phyloP scores from a whole-genome alignment of 1,140 invertebrate genomes.

The Elymnias hypermnestra region DNA sequence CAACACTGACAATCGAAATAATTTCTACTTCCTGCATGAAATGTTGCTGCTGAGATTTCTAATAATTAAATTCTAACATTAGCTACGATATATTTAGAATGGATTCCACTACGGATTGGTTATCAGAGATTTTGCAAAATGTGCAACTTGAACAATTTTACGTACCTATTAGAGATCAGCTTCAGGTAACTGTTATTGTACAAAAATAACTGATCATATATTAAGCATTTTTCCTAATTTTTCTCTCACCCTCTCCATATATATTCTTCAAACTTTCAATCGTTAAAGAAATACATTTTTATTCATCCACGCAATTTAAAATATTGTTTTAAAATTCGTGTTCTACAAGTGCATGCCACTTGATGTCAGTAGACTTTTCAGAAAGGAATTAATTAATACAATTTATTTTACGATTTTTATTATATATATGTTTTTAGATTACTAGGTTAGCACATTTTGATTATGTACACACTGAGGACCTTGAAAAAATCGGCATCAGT shows the following conservation, averaged over 20 bases:
- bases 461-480: slow-evolving; percentile 94
- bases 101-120: slow-evolving; percentile 85
- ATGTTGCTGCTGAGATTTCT: slow-evolving; percentile 42
- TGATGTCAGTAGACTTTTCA: too few relatives aligned
- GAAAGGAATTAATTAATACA: too few relatives aligned
- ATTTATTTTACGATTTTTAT: too few relatives aligned
- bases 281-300: too few relatives aligned
- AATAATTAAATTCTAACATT: slow-evolving; percentile 23
- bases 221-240: not conserved
- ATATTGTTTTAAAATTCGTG: too few relatives aligned
- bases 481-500: slow-evolving; percentile 95
- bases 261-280: too few relatives aligned
- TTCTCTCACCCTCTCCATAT: too few relatives aligned
- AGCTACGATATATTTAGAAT: slow-evolving; percentile 30
- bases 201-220: not conserved
- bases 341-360: too few relatives aligned
- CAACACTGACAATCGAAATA: slow-evolving; percentile 10
- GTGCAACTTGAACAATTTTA: slow-evolving; percentile 96
- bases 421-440: slow-evolving; percentile 76
- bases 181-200: slow-evolving; percentile 79
- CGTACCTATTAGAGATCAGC: slow-evolving; percentile 91
- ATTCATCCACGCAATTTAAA: too few relatives aligned
- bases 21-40: slow-evolving; percentile 51
- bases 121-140: slow-evolving; percentile 89
- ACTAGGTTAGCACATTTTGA: slow-evolving; percentile 95